These are phyloP conservation scores for Molorchus minor DNA, from an alignment of 2,888 invertebrate species.

Conservation along the genomic window DNA sequence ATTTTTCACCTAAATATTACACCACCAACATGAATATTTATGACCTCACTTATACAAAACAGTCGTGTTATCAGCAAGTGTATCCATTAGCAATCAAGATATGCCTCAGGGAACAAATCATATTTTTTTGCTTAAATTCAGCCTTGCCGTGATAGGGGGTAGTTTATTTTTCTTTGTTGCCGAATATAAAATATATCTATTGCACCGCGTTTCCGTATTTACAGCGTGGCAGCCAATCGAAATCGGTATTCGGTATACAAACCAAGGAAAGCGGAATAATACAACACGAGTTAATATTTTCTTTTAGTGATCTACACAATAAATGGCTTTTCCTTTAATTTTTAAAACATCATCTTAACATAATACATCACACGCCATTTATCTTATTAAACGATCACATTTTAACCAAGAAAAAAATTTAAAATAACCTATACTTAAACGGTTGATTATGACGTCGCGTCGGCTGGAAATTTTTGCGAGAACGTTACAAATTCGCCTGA, in stretches of 20 bases:
- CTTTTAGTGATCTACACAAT: background rate
- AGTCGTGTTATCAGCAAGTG: background rate
- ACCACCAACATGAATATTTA: background rate
- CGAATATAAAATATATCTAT: conserved; percentile 1
- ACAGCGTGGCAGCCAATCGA: background rate
- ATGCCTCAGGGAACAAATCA: conserved; percentile 6
- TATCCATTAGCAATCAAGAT: conserved; percentile 2
- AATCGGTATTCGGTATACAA: background rate
- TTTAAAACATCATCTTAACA: too few species aligned
- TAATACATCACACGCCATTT: too few species aligned
- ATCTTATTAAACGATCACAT: too few species aligned
- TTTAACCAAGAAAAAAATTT: too few species aligned
- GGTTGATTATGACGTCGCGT: too few species aligned
- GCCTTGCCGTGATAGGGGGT: background rate
- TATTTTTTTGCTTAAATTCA: conserved; percentile 1
- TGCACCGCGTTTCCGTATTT: background rate
- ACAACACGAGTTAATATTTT: background rate
- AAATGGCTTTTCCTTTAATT: background rate
- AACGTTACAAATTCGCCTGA: too few species aligned
- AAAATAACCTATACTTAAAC: too few species aligned
- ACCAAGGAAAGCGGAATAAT: background rate
- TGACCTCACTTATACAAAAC: background rate
- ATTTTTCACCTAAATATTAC: background rate
- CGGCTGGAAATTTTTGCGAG: too few species aligned
- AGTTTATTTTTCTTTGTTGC: background rate